Base-by-base conservation (phyloP, 2,797 vertebrate species). In the Coreius guichenoti region DNA sequence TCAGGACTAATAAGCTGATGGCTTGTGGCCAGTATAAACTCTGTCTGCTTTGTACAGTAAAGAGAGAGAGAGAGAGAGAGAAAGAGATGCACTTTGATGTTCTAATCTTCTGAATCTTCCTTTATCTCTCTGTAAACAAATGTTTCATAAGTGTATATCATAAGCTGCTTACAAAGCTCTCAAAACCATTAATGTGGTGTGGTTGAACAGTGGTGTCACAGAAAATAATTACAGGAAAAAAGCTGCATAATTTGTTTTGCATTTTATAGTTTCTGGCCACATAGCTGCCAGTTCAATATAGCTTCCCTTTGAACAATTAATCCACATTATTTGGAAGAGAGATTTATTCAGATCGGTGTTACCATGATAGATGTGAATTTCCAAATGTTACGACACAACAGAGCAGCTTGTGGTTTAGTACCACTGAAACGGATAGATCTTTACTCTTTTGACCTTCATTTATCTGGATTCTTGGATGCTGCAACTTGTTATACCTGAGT, bases 401-500 rank as follows among this genome's bases (percentile, higher is more conserved):
- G 36, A 81, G 33, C 36, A 63, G 54, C 54, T 43, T 47, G 13
- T 65, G 70, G 73, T 68, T 83, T 67, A 29, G 45, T 43, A 6
- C 3, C 29, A 9, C 31, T 68, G 17, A 83, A 77, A 56, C n/a
- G 9, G 7, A 70, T 54, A 8, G 83, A 78, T 58, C 54, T 84
- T 68, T 68, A 78, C 26, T 81, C 61, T 58, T 69, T 72, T 73
- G 75, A 80, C 74, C 73, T 70, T 72, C 63, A 67, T 87, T 88
- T 85, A 58, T 87, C 63, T 83, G 79, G 45, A 83, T 89, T 81
- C 58, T 87, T 82, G 69, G 86, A 61, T 84, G 76, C 79, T 86
- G 84, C 47, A 82, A 75, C 75, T 85, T 73, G 87, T 86, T 83
- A 80, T 83, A 83, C 80, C 88, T 87, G 80, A 89, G 81, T 80